Conservation (phyloP, 2,888 invertebrate species). For the Nomada flava region DNA sequence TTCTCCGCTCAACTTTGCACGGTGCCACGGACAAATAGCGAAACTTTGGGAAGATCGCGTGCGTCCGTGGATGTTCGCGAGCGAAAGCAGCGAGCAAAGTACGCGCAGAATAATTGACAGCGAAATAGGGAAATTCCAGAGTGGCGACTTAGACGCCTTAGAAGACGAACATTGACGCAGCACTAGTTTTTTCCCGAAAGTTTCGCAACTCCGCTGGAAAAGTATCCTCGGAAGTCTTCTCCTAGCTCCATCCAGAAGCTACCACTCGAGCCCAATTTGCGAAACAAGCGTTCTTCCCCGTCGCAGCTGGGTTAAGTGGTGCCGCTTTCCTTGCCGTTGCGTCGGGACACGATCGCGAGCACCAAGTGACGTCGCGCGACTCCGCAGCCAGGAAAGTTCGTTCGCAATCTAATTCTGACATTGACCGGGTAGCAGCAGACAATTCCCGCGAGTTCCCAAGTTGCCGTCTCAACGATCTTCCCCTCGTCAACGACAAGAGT, state of each 20-base stretch:
- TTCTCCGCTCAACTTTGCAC: too few relatives aligned
- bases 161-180: neutral
- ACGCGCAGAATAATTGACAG: conserved; percentile 3
- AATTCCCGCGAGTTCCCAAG: conserved; percentile 47
- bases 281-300: conserved; percentile 26
- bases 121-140: neutral
- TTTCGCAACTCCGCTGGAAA: neutral
- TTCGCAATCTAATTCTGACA: conserved; percentile 41
- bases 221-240: neutral
- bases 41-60: too few relatives aligned
- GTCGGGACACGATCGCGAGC: conserved; percentile 12
- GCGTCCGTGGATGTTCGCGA: too few relatives aligned
- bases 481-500: conserved; percentile 64
- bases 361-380: conserved; percentile 6
- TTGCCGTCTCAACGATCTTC: conserved; percentile 64
- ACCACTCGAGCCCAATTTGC: conserved; percentile 16
- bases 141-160: neutral
- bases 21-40: too few relatives aligned
- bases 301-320: conserved; percentile 6
- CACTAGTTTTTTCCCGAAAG: neutral
- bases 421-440: conserved; percentile 35
- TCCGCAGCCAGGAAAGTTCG: conserved; percentile 6
- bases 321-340: neutral
- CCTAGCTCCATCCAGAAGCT: conserved; percentile 1
- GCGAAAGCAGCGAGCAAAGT: neutral